These are phyloP conservation scores for Lordiphosa collinella DNA, from an alignment of 1,140 invertebrate genomes.

Conservation along the genomic window DNA sequence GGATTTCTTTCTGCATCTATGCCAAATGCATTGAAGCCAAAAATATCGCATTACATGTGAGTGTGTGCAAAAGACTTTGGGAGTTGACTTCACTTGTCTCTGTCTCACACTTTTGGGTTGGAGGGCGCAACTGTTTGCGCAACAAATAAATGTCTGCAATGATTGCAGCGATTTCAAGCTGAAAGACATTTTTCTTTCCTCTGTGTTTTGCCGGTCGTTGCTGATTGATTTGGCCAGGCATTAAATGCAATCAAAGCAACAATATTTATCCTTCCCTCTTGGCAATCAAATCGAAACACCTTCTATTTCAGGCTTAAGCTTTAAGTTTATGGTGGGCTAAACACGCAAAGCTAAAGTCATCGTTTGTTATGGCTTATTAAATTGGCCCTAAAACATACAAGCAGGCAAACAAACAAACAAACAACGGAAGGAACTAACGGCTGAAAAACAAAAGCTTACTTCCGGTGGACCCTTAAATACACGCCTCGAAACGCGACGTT, in stretches of 20 bases:
- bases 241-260: constrained; percentile 45
- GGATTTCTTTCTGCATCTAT: constrained; percentile 28
- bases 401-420: constrained; percentile 29
- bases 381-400: constrained; percentile 14
- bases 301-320: constrained; percentile 6
- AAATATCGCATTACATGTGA: constrained; percentile 62
- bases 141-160: constrained; percentile 53
- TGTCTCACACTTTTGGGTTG: not conserved
- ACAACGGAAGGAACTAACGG: constrained; percentile 70
- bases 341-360: constrained; percentile 29
- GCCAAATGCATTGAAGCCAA: constrained; percentile 57
- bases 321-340: constrained; percentile 21
- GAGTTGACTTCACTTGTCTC: constrained; percentile 29
- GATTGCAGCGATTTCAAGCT: constrained; percentile 35
- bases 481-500: constrained; percentile 13
- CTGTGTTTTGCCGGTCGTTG: constrained; percentile 5
- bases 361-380: constrained; percentile 39
- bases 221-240: constrained; percentile 41
- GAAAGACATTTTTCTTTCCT: constrained; percentile 11
- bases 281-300: constrained; percentile 20
- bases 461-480: constrained; percentile 33
- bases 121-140: constrained; percentile 15
- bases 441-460: constrained; percentile 73
- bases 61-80: not conserved
- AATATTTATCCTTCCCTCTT: constrained; percentile 35